Conservation (phyloP, 2,888 invertebrate species). For the Andrena bicolor region DNA sequence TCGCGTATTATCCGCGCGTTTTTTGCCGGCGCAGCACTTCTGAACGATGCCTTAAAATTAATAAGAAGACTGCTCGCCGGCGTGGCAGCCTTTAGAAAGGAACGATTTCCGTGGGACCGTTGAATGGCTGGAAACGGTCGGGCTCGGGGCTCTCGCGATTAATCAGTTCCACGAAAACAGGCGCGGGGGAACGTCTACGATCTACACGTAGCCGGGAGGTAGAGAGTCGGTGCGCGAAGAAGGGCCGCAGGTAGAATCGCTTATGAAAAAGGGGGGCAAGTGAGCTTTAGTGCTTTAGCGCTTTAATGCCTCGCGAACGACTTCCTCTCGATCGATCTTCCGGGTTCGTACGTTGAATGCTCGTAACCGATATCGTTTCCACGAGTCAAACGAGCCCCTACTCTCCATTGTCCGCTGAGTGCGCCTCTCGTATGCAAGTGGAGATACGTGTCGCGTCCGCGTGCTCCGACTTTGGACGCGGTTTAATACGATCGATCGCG, state of each 20-base stretch:
- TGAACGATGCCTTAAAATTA: slow-evolving; percentile 13
- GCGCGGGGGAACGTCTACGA: slow-evolving; percentile 12
- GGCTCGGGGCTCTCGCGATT: slow-evolving; percentile 36
- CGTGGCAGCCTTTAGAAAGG: slow-evolving; percentile 16
- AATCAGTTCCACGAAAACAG: slow-evolving; percentile 61
- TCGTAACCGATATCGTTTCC: slow-evolving; percentile 62
- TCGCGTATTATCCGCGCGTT: not conserved
- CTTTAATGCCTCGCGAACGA: slow-evolving; percentile 43
- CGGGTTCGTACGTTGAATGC: slow-evolving; percentile 66
- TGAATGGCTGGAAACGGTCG: slow-evolving; percentile 32
- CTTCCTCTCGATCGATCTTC: slow-evolving; percentile 76
- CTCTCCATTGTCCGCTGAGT: slow-evolving; percentile 48
- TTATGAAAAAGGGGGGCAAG: slow-evolving; percentile 49
- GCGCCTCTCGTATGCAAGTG: slow-evolving; percentile 25
- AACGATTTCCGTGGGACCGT: slow-evolving; percentile 23
- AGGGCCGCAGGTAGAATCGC: slow-evolving; percentile 41
- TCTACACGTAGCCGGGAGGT: slow-evolving; percentile 21
- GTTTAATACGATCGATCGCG: slow-evolving; percentile 16
- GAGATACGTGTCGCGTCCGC: slow-evolving; percentile 16
- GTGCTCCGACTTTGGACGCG: slow-evolving; percentile 8
- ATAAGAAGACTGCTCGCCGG: not conserved
- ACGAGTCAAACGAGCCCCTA: slow-evolving; percentile 46
- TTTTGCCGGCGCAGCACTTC: slow-evolving; percentile 8
- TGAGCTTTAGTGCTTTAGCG: slow-evolving; percentile 30
- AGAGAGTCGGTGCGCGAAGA: not conserved